Conservation (phyloP, 2,113 vertebrate genomes). For the Pterophyllum scalare region DNA sequence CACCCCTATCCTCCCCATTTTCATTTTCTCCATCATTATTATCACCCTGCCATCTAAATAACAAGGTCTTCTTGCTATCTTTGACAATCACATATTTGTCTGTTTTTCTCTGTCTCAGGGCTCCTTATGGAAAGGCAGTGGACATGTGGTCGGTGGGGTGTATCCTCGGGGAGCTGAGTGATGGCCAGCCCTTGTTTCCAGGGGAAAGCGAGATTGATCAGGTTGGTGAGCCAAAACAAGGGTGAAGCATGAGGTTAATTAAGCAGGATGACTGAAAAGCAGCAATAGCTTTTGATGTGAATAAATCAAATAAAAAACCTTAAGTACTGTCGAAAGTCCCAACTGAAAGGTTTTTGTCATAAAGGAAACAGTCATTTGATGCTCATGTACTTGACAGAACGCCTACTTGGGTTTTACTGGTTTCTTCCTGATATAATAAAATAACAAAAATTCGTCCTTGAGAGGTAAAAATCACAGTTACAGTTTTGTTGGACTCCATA, state of each 20-base stretch:
- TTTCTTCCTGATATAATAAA: not conserved
- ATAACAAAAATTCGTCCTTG: not conserved
- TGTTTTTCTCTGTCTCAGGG: conserved; percentile 75
- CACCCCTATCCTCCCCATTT: not conserved
- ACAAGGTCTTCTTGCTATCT: not conserved
- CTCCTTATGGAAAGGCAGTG: conserved; percentile 97
- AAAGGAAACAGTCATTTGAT: not conserved
- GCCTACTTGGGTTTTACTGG: not conserved
- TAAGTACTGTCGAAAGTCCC: not conserved
- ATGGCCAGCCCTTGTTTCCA: conserved; percentile 97
- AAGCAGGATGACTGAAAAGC: not conserved
- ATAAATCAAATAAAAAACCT: not conserved
- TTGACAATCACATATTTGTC: not conserved
- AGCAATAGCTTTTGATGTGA: not conserved
- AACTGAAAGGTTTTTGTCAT: not conserved
- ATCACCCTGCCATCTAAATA: not conserved
- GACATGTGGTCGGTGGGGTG: conserved; percentile 99
- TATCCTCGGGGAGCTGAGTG: conserved; percentile 97
- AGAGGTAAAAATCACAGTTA: not conserved
- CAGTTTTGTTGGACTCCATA: not conserved
- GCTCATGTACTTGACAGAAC: not conserved
- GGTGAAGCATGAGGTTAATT: not conserved
- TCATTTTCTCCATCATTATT: not conserved
- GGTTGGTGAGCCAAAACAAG: conserved; percentile 49
- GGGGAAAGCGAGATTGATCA: conserved; percentile 98